These are phyloP conservation scores for Heteromyza rotundicornis DNA, from an alignment of 2,888 invertebrate species.

Conservation along the genomic window DNA sequence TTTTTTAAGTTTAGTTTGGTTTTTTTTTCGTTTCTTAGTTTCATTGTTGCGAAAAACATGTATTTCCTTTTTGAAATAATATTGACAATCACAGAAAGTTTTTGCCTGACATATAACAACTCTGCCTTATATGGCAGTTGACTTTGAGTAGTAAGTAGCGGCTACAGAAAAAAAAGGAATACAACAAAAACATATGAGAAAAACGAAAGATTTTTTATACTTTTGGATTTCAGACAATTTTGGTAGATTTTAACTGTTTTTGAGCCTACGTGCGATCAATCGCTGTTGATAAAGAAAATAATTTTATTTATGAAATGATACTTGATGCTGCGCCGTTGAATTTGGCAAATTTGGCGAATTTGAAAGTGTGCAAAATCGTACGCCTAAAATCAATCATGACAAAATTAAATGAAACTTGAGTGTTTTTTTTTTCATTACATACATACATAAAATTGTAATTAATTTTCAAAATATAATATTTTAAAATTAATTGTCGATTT, in stretches of 20 bases:
- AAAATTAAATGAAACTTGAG: too few relatives aligned
- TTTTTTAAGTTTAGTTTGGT: not conserved
- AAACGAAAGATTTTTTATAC: not conserved
- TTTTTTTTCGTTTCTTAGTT: constrained; percentile 27
- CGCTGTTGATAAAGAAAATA: not conserved
- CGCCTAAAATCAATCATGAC: too few relatives aligned
- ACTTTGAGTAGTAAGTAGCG: constrained; percentile 44
- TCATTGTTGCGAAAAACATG: constrained; percentile 44
- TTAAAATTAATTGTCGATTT: too few relatives aligned
- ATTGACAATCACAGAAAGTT: constrained; percentile 43
- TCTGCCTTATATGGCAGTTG: constrained; percentile 55
- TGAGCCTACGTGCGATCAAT: constrained; percentile 23
- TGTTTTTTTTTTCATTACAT: too few relatives aligned
- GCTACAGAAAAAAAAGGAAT: constrained; percentile 18
- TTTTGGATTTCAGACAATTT: constrained; percentile 17
- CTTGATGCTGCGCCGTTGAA: too few relatives aligned
- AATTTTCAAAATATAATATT: too few relatives aligned
- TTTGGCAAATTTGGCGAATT: too few relatives aligned
- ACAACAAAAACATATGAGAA: too few relatives aligned
- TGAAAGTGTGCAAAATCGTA: too few relatives aligned
- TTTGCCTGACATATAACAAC: constrained; percentile 45
- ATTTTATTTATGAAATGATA: too few relatives aligned
- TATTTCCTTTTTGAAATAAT: constrained; percentile 51
- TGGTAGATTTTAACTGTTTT: constrained; percentile 26
- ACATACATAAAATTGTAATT: too few relatives aligned